Conservation (phyloP, 2,888 invertebrate species). For the Coelopa pilipes region DNA sequence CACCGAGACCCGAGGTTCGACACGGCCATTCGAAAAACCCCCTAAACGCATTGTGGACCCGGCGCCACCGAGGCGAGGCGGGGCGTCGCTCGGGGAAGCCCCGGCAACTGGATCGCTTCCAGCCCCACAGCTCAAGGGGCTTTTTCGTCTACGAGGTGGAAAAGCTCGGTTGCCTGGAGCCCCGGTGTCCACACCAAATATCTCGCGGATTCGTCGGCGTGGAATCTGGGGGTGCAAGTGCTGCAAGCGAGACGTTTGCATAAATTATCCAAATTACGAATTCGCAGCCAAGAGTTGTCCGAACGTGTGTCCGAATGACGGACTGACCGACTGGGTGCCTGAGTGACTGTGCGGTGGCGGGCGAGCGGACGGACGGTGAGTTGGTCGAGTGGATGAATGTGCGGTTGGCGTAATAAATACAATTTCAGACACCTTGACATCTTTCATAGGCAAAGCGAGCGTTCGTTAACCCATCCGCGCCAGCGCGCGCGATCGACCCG, state of each 20-base stretch:
- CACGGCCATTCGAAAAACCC: too few relatives aligned
- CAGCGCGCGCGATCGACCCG: too few relatives aligned
- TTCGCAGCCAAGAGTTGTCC: constrained; percentile 12
- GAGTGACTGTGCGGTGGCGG: neutral
- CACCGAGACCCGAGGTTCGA: too few relatives aligned
- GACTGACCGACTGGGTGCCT: neutral
- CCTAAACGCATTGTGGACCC: too few relatives aligned
- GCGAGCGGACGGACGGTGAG: too few relatives aligned
- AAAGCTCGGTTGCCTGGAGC: too few relatives aligned
- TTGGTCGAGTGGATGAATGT: constrained; percentile 40
- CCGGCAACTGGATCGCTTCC: too few relatives aligned
- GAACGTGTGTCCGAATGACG: neutral
- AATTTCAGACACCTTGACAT: constrained; percentile 57
- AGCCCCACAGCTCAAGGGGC: too few relatives aligned
- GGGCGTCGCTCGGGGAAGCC: too few relatives aligned
- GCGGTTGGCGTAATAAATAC: constrained; percentile 50
- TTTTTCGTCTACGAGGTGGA: too few relatives aligned
- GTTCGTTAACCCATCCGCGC: constrained; percentile 56
- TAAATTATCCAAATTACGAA: neutral
- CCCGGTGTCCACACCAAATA: neutral
- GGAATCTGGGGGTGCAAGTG: neutral
- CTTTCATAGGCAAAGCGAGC: constrained; percentile 56
- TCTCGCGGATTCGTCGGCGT: neutral
- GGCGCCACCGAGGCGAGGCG: too few relatives aligned
- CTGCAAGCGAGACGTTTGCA: neutral